Percentiles rank a stretch among this genome's conserved stretches.
Conservation (phyloP, 2,113 vertebrate species). For the Ptyas mucosa region DNA sequence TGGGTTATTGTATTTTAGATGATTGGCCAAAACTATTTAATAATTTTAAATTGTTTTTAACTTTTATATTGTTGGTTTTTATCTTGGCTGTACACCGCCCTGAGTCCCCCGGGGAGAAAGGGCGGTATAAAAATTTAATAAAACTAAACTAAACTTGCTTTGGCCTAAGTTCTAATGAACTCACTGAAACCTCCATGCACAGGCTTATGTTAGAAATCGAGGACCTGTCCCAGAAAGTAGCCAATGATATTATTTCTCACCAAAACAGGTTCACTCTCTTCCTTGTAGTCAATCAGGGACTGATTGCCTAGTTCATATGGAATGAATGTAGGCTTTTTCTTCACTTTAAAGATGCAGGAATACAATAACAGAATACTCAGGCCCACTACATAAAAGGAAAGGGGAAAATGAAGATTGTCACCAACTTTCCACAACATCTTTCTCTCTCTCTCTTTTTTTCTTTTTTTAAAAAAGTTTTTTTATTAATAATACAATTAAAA, state of each 20-base stretch:
- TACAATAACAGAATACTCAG: slow-evolving; percentile 20
- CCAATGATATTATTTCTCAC: slow-evolving; percentile 6
- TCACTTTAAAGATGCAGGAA: rapidly evolving
- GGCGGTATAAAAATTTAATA: too few relatives aligned
- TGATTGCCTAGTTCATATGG: slow-evolving; percentile 34
- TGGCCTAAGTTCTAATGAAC: not conserved
- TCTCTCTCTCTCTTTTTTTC: too few relatives aligned
- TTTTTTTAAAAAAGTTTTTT: too few relatives aligned
- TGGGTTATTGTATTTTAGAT: too few relatives aligned
- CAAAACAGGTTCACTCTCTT: slow-evolving; percentile 35
- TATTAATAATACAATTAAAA: too few relatives aligned
- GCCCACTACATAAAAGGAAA: slow-evolving; percentile 15
- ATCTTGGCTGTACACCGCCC: too few relatives aligned
- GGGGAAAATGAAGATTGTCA: not conserved
- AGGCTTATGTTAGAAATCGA: not conserved
- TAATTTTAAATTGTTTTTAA: too few relatives aligned
- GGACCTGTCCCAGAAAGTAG: not conserved
- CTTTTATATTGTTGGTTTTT: too few relatives aligned
- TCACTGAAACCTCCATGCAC: not conserved
- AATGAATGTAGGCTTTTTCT: rapidly evolving
- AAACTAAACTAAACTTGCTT: too few relatives aligned
- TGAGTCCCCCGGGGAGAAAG: too few relatives aligned
- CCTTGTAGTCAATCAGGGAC: slow-evolving; percentile 52
- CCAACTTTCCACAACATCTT: not conserved
- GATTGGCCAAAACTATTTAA: too few relatives aligned